A percentile compares a stretch with the other conserved stretches of the same genome.
Evolutionary conservation across 2,888 invertebrate genomes (phyloP).

Genomic region (Platycnemis pennipes): DNA sequence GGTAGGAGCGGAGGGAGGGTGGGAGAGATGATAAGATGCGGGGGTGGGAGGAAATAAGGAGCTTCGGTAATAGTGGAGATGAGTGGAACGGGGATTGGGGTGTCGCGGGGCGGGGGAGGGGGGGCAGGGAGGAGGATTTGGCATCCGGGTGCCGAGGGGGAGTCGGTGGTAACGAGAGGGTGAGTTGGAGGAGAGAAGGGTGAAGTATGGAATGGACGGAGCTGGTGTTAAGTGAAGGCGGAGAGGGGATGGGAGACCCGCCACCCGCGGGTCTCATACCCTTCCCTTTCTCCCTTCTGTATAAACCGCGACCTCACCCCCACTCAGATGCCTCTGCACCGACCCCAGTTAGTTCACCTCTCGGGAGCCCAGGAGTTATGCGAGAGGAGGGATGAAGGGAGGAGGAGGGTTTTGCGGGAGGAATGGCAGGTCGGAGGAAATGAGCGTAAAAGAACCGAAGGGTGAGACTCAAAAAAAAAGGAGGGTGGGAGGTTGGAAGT

Average conservation of each 20-base stretch:
- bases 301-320: background rate
- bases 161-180: background rate
- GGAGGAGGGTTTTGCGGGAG: background rate
- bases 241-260: background rate
- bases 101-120: background rate
- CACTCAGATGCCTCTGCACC: background rate
- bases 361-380: background rate
- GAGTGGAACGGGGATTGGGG: background rate
- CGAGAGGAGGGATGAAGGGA: background rate
- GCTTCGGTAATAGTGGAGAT: background rate
- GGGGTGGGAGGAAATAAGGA: background rate
- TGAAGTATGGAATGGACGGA: conserved; percentile 64
- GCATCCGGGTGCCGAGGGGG: too few species aligned
- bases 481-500: background rate
- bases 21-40: background rate
- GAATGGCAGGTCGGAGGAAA: conserved; percentile 28
- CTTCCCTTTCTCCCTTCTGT: background rate
- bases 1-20: background rate
- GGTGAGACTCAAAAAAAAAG: background rate
- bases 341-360: background rate
- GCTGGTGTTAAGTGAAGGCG: conserved; percentile 58
- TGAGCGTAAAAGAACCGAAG: background rate
- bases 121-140: background rate
- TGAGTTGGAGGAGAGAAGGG: conserved; percentile 2
- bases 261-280: background rate